Percentiles rank a stretch among this genome's conserved stretches.
Conservation (phyloP, 2,797 vertebrate genomes). For the Taenioides sp. region DNA sequence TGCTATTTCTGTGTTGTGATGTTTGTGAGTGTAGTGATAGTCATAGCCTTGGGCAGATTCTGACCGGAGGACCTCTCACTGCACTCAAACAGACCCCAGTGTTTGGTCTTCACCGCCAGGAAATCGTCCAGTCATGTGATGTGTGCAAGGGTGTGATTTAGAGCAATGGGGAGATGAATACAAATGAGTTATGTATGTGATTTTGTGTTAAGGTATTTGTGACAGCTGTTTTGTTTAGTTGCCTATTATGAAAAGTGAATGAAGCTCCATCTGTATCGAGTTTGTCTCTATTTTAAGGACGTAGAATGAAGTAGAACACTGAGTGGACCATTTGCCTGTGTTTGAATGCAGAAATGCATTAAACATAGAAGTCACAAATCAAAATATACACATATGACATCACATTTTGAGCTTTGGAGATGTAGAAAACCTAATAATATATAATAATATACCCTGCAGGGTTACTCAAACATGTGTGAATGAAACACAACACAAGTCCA, state of each 20-base stretch:
- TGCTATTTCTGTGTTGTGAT: slow-evolving; percentile 7
- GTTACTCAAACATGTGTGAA: too few species aligned
- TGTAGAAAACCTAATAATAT: too few species aligned
- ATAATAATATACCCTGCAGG: too few species aligned
- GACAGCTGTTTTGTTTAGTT: not conserved
- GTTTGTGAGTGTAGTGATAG: slow-evolving; percentile 16
- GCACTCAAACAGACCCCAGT: slow-evolving; percentile 33
- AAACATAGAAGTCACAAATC: too few species aligned
- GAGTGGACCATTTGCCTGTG: too few species aligned
- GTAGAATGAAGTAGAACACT: too few species aligned
- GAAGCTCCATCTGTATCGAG: too few species aligned
- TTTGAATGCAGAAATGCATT: too few species aligned
- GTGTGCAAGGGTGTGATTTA: slow-evolving; percentile 32
- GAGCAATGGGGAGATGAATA: not conserved
- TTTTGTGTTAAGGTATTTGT: not conserved
- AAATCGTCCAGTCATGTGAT: slow-evolving; percentile 31
- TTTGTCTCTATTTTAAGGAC: too few species aligned
- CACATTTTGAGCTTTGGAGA: too few species aligned
- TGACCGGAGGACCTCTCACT: slow-evolving; percentile 24
- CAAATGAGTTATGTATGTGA: not conserved
- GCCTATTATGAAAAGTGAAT: not conserved
- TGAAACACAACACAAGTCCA: too few species aligned
- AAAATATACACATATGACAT: too few species aligned
- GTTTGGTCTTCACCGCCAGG: slow-evolving; percentile 27
- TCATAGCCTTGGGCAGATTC: slow-evolving; percentile 22